Percentiles rank a stretch among this genome's conserved stretches.
Conservation (phyloP, 2,113 vertebrate genomes). For the Pachyramphus minor region DNA sequence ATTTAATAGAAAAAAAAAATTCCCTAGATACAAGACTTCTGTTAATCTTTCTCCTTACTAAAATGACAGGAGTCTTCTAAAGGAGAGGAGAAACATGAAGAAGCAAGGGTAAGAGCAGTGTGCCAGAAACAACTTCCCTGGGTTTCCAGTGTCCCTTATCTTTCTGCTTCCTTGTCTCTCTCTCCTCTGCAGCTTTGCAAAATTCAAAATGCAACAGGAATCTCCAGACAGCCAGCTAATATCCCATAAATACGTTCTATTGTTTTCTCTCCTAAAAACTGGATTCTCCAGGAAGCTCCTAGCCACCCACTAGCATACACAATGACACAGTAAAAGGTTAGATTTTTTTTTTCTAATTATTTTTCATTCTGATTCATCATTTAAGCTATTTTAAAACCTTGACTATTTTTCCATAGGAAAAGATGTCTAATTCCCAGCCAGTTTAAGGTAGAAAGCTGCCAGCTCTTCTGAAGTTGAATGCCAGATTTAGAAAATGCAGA, state of each 20-base stretch:
- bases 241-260: neutral
- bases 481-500: neutral
- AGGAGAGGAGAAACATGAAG: neutral
- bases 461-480: neutral
- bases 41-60: neutral
- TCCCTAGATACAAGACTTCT: neutral
- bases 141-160: neutral
- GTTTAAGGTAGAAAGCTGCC: neutral
- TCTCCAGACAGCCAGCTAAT: neutral
- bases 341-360: rapidly evolving
- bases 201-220: neutral
- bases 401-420: neutral
- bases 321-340: neutral
- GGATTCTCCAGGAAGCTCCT: neutral
- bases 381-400: neutral
- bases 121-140: neutral
- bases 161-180: neutral
- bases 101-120: neutral
- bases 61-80: neutral
- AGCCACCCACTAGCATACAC: neutral
- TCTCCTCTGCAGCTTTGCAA: neutral
- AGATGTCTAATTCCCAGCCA: neutral
- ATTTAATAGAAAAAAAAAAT: neutral
- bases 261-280: neutral
- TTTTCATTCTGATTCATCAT: neutral